These are phyloP conservation scores for Mimumesa dahlbomi DNA, from an alignment of 2,888 invertebrate genomes.

Conservation along the genomic window DNA sequence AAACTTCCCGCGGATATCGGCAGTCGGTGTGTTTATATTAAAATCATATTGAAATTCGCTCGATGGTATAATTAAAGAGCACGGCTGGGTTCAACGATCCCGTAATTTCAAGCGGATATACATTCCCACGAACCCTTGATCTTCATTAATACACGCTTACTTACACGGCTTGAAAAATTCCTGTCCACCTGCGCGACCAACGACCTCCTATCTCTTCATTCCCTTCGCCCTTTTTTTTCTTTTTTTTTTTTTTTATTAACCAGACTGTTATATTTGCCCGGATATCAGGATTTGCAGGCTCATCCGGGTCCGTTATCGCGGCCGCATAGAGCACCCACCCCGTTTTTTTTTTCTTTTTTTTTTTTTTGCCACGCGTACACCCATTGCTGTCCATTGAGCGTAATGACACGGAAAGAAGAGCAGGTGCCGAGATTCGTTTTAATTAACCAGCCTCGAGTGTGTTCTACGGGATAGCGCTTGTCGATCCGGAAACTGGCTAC, in stretches of 20 bases:
- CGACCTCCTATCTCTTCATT: too few relatives aligned
- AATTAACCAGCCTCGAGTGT: conserved; percentile 38
- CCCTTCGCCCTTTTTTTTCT: too few relatives aligned
- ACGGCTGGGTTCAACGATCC: conserved; percentile 2
- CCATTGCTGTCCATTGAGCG: conserved; percentile 28
- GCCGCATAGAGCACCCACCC: too few relatives aligned
- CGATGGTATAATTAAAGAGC: conserved; percentile 40
- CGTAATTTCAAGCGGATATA: conserved; percentile 17
- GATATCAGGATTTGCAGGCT: conserved; percentile 46
- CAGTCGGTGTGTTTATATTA: conserved; percentile 51
- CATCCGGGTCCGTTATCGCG: conserved; percentile 33
- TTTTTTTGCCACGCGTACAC: conserved; percentile 29
- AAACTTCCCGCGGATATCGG: conserved; percentile 50
- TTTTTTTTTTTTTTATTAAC: not conserved
- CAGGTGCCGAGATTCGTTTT: conserved; percentile 42
- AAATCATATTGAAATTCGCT: conserved; percentile 52
- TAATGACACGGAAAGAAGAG: conserved; percentile 38
- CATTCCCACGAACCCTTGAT: conserved; percentile 19
- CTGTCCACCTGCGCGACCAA: not conserved
- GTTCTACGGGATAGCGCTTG: not conserved
- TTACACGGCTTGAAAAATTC: conserved; percentile 10
- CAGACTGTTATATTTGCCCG: conserved; percentile 19
- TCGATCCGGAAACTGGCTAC: too few relatives aligned
- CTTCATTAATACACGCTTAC: conserved; percentile 23
- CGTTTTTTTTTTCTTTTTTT: too few relatives aligned